A percentile compares a stretch with the other conserved stretches of the same genome.
Conservation (phyloP, 2,797 vertebrate species). For the Aulostomus chinensis region DNA sequence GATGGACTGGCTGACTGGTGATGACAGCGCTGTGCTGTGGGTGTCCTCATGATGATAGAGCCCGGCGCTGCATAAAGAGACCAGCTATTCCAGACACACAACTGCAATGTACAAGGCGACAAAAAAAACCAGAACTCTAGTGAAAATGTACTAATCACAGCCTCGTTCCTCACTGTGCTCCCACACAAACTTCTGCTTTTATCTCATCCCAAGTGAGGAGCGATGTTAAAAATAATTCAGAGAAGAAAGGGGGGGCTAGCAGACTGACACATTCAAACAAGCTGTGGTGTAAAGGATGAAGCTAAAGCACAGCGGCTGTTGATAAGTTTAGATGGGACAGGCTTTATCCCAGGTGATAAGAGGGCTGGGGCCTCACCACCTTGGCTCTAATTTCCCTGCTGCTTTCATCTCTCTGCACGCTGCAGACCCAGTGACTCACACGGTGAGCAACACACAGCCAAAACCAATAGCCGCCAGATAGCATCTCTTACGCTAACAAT, state of each 20-base stretch:
- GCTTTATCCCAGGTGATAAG: constrained; percentile 54
- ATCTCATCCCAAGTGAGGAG: constrained; percentile 63
- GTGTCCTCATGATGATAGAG: constrained; percentile 25
- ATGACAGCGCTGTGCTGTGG: constrained; percentile 32
- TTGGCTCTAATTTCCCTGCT: constrained; percentile 52
- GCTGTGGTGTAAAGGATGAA: constrained; percentile 39
- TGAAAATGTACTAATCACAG: constrained; percentile 46
- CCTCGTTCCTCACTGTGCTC: constrained; percentile 52
- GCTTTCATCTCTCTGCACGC: constrained; percentile 67
- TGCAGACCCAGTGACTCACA: constrained; percentile 66
- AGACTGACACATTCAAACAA: constrained; percentile 61
- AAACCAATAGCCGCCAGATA: constrained; percentile 78
- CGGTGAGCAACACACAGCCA: constrained; percentile 64
- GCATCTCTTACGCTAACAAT: constrained; percentile 80
- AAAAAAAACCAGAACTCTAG: constrained; percentile 27
- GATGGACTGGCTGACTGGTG: constrained; percentile 20
- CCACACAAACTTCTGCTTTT: constrained; percentile 68
- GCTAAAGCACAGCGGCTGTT: constrained; percentile 38
- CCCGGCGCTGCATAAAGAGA: constrained; percentile 17
- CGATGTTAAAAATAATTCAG: constrained; percentile 69
- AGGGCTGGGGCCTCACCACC: constrained; percentile 42
- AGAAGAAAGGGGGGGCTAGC: constrained; percentile 44
- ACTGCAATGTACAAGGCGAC: constrained; percentile 31
- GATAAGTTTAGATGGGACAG: constrained; percentile 59
- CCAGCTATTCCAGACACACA: constrained; percentile 28